Conservation (phyloP, 2,113 vertebrate species). For the Trochalopteron elliotii region DNA sequence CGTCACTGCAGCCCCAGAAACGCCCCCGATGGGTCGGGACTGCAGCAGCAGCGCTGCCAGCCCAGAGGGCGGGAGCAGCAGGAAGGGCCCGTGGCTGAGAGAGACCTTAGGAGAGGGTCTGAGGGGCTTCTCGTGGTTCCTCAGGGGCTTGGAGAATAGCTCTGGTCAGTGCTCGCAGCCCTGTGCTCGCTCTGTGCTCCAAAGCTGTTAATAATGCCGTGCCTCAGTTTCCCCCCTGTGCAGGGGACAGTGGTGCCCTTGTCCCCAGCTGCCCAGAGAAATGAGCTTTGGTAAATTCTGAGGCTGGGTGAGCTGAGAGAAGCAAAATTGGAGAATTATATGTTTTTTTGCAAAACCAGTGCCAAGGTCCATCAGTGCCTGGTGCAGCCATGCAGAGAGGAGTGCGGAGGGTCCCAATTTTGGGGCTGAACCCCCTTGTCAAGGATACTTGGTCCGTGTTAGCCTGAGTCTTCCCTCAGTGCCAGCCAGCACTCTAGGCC, state of each 20-base stretch:
- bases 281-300: neutral
- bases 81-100: neutral
- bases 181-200: rapidly evolving
- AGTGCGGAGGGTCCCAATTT: rapidly evolving
- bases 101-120: rapidly evolving
- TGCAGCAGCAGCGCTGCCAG: neutral
- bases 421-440: rapidly evolving
- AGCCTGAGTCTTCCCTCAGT: neutral
- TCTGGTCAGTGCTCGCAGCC: neutral
- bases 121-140: rapidly evolving
- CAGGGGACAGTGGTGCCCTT: neutral
- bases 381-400: neutral
- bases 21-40: rapidly evolving
- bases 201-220: rapidly evolving
- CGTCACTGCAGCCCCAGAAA: neutral
- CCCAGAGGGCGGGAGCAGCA: rapidly evolving
- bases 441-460: rapidly evolving
- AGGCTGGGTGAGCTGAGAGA: neutral
- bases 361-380: neutral
- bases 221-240: neutral
- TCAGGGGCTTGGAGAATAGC: rapidly evolving
- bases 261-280: rapidly evolving
- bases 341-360: neutral
- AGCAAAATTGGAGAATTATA: rapidly evolving
- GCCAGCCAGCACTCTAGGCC: neutral